A percentile compares a stretch with the other conserved stretches of the same genome.
These are phyloP conservation scores for Peromyscus leucopus DNA, from an alignment of 2,113 vertebrate species.

Conservation along the genomic window DNA sequence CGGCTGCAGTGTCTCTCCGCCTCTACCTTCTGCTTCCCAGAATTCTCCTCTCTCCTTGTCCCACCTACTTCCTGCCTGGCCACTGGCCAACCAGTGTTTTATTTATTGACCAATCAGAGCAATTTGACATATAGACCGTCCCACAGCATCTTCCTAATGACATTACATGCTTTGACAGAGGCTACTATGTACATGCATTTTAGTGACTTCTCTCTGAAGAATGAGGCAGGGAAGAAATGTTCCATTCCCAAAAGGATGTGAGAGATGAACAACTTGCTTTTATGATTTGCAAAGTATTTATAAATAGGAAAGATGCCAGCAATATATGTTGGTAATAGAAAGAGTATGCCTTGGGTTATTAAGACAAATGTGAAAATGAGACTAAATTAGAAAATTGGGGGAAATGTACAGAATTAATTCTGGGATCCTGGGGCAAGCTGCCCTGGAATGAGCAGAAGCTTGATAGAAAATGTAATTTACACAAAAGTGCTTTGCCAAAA, in stretches of 20 bases:
- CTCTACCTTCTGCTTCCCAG: too few species aligned
- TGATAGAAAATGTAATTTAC: slow-evolving; percentile 58
- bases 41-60: too few species aligned
- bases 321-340: neutral
- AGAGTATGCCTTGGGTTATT: neutral
- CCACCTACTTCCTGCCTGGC: too few species aligned
- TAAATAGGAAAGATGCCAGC: slow-evolving; percentile 3
- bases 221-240: neutral
- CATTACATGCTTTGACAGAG: neutral
- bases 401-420: slow-evolving; percentile 32
- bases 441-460: slow-evolving; percentile 48
- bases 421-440: slow-evolving; percentile 44
- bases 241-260: neutral
- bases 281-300: neutral
- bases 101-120: too few species aligned
- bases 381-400: slow-evolving; percentile 57
- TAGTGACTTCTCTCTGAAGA: neutral
- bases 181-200: neutral
- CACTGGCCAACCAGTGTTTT: too few species aligned
- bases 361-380: slow-evolving; percentile 63
- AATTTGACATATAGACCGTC: too few species aligned
- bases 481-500: slow-evolving; percentile 21
- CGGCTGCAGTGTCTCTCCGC: too few species aligned
- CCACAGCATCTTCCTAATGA: neutral
- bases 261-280: neutral